Evolutionary conservation across 2,113 vertebrate genomes (phyloP).

Genomic region (Platycercus adscitus): DNA sequence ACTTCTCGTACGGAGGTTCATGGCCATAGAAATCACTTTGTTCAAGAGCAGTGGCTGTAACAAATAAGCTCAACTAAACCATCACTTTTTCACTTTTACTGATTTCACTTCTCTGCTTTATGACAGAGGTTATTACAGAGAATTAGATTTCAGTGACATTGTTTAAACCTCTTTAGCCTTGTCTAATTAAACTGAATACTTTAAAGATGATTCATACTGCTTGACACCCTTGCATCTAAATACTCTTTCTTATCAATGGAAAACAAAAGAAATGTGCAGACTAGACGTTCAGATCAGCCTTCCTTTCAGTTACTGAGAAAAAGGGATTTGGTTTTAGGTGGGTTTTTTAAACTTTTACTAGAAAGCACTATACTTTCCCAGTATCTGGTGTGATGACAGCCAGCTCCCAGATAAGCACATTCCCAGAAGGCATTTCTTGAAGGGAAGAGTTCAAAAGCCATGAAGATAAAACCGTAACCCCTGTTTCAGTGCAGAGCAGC

Average conservation of each 20-base stretch:
- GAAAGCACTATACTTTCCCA: background rate
- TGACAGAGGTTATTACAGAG: conserved; percentile 70
- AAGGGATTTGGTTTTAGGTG: rapidly evolving
- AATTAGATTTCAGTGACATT: conserved; percentile 49
- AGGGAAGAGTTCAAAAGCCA: background rate
- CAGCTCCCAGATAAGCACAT: background rate
- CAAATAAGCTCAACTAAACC: conserved; percentile 74
- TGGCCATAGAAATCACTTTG: conserved; percentile 72
- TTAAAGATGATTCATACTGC: conserved; percentile 66
- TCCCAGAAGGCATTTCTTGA: background rate
- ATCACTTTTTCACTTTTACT: conserved; percentile 73
- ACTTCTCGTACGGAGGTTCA: conserved; percentile 13
- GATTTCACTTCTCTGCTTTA: conserved; percentile 66
- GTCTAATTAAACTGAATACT: conserved; percentile 79
- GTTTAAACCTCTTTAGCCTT: conserved; percentile 77
- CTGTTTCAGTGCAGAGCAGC: background rate
- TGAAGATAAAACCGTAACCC: background rate
- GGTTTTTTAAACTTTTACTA: background rate
- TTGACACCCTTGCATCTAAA: conserved; percentile 15
- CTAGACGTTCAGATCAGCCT: background rate
- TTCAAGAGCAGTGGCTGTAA: conserved; percentile 75
- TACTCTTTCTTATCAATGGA: background rate
- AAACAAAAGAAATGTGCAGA: background rate
- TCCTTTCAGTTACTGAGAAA: background rate
- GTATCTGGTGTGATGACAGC: background rate